These are phyloP conservation scores for Melanostoma scalare DNA, from an alignment of 2,888 invertebrate genomes.

Conservation along the genomic window DNA sequence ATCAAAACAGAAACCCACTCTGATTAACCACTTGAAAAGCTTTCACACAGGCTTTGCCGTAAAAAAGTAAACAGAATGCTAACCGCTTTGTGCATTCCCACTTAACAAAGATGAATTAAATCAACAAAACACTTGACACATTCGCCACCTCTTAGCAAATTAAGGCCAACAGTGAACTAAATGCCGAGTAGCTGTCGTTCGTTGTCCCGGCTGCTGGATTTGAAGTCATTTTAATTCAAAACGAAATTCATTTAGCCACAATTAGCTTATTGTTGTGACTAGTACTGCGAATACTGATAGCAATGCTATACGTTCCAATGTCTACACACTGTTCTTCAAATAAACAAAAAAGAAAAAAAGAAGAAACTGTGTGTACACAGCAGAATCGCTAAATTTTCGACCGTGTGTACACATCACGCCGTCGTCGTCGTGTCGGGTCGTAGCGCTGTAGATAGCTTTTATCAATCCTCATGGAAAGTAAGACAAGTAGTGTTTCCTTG, in stretches of 20 bases:
- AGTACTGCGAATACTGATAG: slow-evolving; percentile 12
- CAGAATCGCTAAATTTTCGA: background rate
- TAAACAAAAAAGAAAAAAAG: background rate
- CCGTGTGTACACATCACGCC: background rate
- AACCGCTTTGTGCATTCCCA: slow-evolving; percentile 50
- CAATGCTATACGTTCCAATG: slow-evolving; percentile 18
- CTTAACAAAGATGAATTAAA: slow-evolving; percentile 56
- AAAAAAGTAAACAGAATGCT: slow-evolving; percentile 39
- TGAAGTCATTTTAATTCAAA: slow-evolving; percentile 36
- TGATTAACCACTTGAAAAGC: slow-evolving; percentile 46
- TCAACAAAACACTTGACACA: slow-evolving; percentile 68
- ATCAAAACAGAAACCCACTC: slow-evolving; percentile 29
- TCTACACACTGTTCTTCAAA: too few species aligned
- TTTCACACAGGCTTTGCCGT: slow-evolving; percentile 38
- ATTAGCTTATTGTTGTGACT: slow-evolving; percentile 64
- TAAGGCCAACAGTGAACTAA: slow-evolving; percentile 24
- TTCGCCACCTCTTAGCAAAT: slow-evolving; percentile 47
- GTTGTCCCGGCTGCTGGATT: slow-evolving; percentile 11
- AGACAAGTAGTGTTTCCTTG: slow-evolving; percentile 28
- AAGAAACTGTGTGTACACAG: background rate
- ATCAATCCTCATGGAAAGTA: slow-evolving; percentile 10
- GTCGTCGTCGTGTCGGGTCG: background rate
- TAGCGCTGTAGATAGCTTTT: slow-evolving; percentile 4
- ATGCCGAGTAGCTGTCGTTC: background rate
- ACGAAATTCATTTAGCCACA: slow-evolving; percentile 31